Conservation (phyloP, 2,888 invertebrate genomes). For the Trissoscelio sp. region DNA sequence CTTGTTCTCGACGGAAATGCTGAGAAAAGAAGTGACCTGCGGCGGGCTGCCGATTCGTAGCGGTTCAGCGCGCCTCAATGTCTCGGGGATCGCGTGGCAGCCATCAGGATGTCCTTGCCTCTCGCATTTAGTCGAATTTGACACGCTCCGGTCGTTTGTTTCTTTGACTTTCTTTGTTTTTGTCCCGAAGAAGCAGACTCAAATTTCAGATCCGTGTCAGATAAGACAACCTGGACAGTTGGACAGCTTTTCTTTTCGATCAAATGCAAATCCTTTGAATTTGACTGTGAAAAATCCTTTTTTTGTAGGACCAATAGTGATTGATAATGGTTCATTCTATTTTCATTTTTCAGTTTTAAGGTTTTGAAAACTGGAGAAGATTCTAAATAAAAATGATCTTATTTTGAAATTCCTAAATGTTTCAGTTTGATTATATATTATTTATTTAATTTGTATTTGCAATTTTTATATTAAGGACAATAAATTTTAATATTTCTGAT, state of each 20-base stretch:
- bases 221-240: constrained; percentile 44
- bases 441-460: background rate
- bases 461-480: background rate
- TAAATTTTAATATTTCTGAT: background rate
- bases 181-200: constrained; percentile 13
- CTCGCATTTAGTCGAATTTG: constrained; percentile 61
- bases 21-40: constrained; percentile 70
- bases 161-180: constrained; percentile 58
- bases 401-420: too few relatives aligned
- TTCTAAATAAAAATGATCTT: too few relatives aligned
- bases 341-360: background rate
- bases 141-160: constrained; percentile 60
- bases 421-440: background rate
- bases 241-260: constrained; percentile 23
- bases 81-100: constrained; percentile 73
- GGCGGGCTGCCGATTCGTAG: constrained; percentile 77
- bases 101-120: constrained; percentile 50
- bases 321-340: constrained; percentile 12
- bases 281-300: background rate
- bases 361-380: background rate
- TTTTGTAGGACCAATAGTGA: background rate
- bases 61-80: constrained; percentile 77
- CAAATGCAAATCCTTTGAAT: constrained; percentile 47
- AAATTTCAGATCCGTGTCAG: constrained; percentile 39
- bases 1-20: constrained; percentile 54